These are phyloP conservation scores for Pyrrhura leucotis DNA, from an alignment of 2,797 vertebrate species.

Conservation along the genomic window DNA sequence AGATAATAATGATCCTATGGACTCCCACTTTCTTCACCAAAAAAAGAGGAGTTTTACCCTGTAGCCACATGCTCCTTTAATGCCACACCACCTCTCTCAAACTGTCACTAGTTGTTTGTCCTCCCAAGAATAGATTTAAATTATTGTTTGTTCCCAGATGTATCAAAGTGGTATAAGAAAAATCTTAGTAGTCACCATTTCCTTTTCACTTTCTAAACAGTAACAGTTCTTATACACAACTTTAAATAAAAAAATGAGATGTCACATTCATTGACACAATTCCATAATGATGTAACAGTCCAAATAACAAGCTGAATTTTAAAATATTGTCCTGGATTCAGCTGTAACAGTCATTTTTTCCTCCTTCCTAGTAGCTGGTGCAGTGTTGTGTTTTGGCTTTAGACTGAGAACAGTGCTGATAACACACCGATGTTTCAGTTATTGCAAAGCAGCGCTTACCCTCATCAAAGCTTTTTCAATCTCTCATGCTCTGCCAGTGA, in stretches of 20 bases:
- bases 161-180: neutral
- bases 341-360: neutral
- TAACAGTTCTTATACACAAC: neutral
- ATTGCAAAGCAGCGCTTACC: neutral
- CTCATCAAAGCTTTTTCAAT: neutral
- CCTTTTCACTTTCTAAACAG: neutral
- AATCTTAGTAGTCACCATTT: neutral
- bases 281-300: neutral
- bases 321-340: neutral
- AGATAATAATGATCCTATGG: rapidly evolving
- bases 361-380: neutral
- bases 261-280: neutral
- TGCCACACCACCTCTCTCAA: neutral
- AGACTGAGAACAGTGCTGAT: neutral
- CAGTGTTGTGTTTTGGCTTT: neutral
- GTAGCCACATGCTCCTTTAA: neutral
- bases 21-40: neutral
- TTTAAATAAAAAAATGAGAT: neutral
- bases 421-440: neutral
- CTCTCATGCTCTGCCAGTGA: neutral
- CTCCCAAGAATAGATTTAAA: neutral
- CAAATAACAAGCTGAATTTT: neutral
- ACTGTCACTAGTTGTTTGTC: neutral
- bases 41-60: neutral
- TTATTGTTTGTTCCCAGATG: neutral